Percentiles rank a stretch among this genome's conserved stretches.
These are phyloP conservation scores for Prolemur simus DNA, from an alignment of 2,113 vertebrate species.

Conservation along the genomic window DNA sequence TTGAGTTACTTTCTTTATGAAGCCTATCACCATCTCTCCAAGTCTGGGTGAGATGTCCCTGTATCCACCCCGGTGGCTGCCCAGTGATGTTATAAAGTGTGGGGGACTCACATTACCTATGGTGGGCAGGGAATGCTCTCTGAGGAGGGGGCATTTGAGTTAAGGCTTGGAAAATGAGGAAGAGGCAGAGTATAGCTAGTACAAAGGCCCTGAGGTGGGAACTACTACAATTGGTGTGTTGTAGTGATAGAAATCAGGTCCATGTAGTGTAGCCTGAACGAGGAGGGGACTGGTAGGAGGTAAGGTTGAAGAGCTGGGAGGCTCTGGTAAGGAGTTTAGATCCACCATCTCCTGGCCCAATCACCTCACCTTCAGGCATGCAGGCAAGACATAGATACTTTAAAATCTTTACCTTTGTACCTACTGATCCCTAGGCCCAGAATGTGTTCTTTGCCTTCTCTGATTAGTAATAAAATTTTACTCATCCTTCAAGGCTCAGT, in stretches of 20 bases:
- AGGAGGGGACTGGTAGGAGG: background rate
- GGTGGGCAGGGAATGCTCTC: background rate
- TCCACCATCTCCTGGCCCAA: background rate
- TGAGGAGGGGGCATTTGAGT: background rate
- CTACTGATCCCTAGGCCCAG: background rate
- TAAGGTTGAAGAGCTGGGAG: background rate
- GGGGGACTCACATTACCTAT: background rate
- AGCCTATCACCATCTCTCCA: background rate
- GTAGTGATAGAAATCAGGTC: background rate
- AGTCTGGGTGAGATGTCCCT: background rate
- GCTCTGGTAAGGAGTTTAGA: background rate
- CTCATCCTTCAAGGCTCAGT: slow-evolving; percentile 7
- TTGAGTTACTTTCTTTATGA: background rate
- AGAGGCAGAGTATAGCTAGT: background rate
- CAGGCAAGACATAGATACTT: background rate
- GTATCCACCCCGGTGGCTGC: background rate
- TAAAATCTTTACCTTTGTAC: background rate
- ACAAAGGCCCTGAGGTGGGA: background rate
- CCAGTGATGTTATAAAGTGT: background rate
- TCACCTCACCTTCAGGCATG: background rate
- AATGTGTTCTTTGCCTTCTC: slow-evolving; percentile 18
- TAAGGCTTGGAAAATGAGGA: background rate
- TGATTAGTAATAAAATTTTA: slow-evolving; percentile 1
- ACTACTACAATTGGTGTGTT: background rate
- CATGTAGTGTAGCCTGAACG: background rate